Evolutionary conservation across 2,888 invertebrate species (phyloP).

Genomic region (Hydroisotoma schaefferi): DNA sequence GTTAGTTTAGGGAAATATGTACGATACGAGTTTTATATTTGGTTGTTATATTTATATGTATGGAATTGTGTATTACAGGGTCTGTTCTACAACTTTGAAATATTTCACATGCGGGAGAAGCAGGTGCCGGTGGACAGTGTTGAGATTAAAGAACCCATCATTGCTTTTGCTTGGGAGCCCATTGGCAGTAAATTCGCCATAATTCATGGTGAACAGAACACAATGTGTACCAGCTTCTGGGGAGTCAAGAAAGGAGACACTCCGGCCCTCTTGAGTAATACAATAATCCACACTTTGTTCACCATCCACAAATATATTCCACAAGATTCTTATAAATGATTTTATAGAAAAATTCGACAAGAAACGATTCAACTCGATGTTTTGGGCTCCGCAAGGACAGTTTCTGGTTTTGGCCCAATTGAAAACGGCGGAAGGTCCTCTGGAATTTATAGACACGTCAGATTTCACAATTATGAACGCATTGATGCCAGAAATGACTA

Average conservation of each 20-base stretch:
- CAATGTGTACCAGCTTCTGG: slow-evolving; percentile 86
- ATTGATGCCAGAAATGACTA: slow-evolving; percentile 84
- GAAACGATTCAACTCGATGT: slow-evolving; percentile 78
- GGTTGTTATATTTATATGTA: background rate
- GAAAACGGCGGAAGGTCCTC: slow-evolving; percentile 74
- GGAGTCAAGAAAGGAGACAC: slow-evolving; percentile 86
- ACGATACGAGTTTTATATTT: background rate
- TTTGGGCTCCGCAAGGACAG: slow-evolving; percentile 95
- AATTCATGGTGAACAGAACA: slow-evolving; percentile 83
- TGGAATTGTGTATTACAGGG: slow-evolving; percentile 58
- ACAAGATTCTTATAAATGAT: slow-evolving; percentile 11
- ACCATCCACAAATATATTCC: background rate
- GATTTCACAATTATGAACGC: slow-evolving; percentile 94
- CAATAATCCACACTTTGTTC: slow-evolving; percentile 34
- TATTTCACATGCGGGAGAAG: slow-evolving; percentile 97
- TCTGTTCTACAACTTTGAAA: slow-evolving; percentile 97
- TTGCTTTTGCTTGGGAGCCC: slow-evolving; percentile 98
- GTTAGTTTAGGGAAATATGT: slow-evolving; percentile 46
- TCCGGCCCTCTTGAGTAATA: slow-evolving; percentile 80
- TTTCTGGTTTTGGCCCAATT: slow-evolving; percentile 91
- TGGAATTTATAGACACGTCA: slow-evolving; percentile 93
- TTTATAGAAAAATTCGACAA: slow-evolving; percentile 64
- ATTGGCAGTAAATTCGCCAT: slow-evolving; percentile 93
- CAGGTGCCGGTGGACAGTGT: slow-evolving; percentile 96
- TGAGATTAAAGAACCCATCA: slow-evolving; percentile 87